Conservation (phyloP, 2,113 vertebrate genomes). For the Pedetes capensis region DNA sequence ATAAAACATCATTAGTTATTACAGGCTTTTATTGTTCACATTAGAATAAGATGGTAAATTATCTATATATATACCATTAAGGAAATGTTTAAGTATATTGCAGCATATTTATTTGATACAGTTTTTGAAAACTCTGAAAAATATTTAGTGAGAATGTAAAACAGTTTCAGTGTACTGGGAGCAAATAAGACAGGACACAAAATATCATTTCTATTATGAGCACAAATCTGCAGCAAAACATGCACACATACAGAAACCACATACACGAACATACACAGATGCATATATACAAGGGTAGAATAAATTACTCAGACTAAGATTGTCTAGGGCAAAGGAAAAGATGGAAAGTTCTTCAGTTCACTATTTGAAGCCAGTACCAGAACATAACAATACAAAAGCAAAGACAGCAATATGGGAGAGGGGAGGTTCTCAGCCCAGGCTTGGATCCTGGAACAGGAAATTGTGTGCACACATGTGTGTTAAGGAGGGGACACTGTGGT, state of each 20-base stretch:
- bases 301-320: background rate
- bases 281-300: background rate
- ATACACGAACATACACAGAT: background rate
- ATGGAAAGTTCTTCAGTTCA: background rate
- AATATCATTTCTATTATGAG: background rate
- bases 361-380: background rate
- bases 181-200: background rate
- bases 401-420: background rate
- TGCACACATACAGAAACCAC: too few species aligned
- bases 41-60: background rate
- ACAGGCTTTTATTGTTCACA: background rate
- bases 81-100: background rate
- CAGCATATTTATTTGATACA: background rate
- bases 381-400: background rate
- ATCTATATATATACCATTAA: background rate
- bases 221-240: background rate
- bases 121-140: background rate
- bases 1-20: background rate
- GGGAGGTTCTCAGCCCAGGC: background rate
- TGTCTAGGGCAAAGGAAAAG: background rate
- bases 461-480: too few species aligned
- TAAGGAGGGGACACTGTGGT: background rate
- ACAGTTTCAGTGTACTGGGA: background rate
- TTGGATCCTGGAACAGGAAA: background rate
- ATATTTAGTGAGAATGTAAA: background rate